Percentiles rank a stretch among this genome's conserved stretches.
Evolutionary conservation across 2,888 invertebrate species (phyloP).

Genomic region (Eupithecia subfuscata): DNA sequence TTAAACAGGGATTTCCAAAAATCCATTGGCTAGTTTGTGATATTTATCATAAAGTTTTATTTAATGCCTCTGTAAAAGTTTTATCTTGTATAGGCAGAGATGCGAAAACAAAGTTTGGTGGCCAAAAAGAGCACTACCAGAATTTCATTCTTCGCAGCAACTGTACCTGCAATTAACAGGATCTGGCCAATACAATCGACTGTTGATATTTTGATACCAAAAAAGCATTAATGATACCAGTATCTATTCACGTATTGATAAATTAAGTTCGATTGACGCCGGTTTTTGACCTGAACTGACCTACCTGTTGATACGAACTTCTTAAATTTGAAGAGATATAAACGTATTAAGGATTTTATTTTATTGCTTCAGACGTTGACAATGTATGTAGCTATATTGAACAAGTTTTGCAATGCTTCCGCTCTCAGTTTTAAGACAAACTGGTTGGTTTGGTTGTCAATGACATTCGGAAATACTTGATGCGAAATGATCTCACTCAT

Average conservation of each 20-base stretch:
- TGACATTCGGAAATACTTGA: constrained; percentile 4
- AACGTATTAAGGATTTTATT: neutral
- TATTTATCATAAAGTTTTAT: too few species aligned
- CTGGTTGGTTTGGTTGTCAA: neutral
- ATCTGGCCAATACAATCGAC: neutral
- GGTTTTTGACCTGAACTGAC: constrained; percentile 1
- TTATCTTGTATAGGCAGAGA: too few species aligned
- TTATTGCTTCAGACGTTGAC: neutral
- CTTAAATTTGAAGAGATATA: neutral
- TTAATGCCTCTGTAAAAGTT: too few species aligned
- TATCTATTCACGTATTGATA: constrained; percentile 4
- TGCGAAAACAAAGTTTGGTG: too few species aligned
- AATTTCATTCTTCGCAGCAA: neutral
- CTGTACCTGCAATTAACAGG: neutral
- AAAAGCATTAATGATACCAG: neutral
- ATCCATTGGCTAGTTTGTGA: too few species aligned
- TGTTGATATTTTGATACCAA: constrained; percentile 1
- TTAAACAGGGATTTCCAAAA: too few species aligned
- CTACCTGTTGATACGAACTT: constrained; percentile 7
- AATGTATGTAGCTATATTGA: neutral
- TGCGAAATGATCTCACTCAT: neutral
- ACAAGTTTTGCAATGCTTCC: neutral
- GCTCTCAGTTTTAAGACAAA: constrained; percentile 6
- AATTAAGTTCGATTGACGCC: neutral
- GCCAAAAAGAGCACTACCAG: too few species aligned